Evolutionary conservation across 1,140 invertebrate species (phyloP), one percentile per base, ranked within the genome.

Genomic region (Brachionus koreanus): DNA sequence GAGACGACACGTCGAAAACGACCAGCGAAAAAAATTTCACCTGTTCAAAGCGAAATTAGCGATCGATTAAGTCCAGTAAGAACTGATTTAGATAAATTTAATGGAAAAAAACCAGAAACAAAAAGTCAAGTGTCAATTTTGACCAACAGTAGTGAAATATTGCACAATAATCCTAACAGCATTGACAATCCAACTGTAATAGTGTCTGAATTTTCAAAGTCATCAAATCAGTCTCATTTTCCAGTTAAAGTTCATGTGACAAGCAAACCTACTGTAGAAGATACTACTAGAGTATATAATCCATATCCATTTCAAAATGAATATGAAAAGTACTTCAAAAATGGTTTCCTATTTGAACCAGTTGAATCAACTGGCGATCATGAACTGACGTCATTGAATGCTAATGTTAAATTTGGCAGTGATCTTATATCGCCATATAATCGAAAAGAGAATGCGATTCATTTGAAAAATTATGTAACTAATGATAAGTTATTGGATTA

Each of bases 281-380:
- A 79, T n/a, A 57, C 61, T 5, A 79, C 49, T 25, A 23, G 76
- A 23, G 76, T 79, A 25, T 79, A 79, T 16, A 79, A 79, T 65
- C 76, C 76, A 0, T 79, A 79, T 65, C 49, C 33, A 23, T 19
- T 79, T 35, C 76, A 65, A 79, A 79, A 79, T 25, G 49, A 57
- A 29, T 79, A 61, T 25, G 76, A 39, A 79, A 57, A 39, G 19
- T 61, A 61, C 23, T 35, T 39, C 33, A 79, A 65, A 65, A 79
- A 79, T 65, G 76, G 76, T 29, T 79, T 79, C 19, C 25, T 61
- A 5, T 79, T 79, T 49, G 76, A 79, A 37, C 76, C 76, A 35
- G 25, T 77, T 29, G 29, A 77, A 43, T 75, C 72, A 35, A 65
- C 25, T n/a, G 19, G 49, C 16, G 49, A 65, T 5, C 10, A 35